Base-by-base conservation (phyloP, 2,888 invertebrate species). In the Aradus depressus region DNA sequence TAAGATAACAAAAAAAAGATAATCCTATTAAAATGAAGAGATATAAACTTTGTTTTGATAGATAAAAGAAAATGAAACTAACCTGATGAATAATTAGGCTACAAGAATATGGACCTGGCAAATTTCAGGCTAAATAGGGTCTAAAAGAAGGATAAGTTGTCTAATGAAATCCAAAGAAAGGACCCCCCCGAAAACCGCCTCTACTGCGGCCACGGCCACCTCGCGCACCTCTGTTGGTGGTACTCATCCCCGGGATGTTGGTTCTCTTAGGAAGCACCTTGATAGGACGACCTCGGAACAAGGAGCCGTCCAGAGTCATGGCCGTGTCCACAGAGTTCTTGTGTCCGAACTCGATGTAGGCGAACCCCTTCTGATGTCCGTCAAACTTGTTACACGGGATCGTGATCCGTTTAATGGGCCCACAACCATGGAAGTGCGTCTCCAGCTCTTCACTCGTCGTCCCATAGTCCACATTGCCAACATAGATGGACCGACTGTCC, bases 361-460 rank as follows among this genome's bases (percentile, higher is more conserved):
- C 98, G 75, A 96, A 98, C 37, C 97, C 98, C 73, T 98, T 98
- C 0, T 98, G 98, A 72, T 98, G 97, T 0, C 97, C 97, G 68
- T 93, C 90, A 72, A 85, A 97, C 72, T 96, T 97, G 75, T 99
- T 97, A 73, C 96, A 96, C 63, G 95, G 77, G 68, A 98, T 98
- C 59, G 98, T 99, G 57, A 99, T 97, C 68, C 98, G 77, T 72
- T 98, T 96, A 57, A 98, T 91, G 58, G 95, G 90, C 50, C 98
- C 98, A 72, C 98, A 99, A 28, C 97, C 97, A 72, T 98, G 97
- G 70, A 98, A 98, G 70, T 98, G 98, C 62, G 90, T 88, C 66
- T 98, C 97, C 55, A 98, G 70, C 69, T 98, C 98, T 68, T 97
- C 97, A 23, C 97, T 97, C 2, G 97, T 97, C 32, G 97, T 93